Conservation (phyloP, 2,797 vertebrate genomes). For the Mormyrus proboscirostris region DNA sequence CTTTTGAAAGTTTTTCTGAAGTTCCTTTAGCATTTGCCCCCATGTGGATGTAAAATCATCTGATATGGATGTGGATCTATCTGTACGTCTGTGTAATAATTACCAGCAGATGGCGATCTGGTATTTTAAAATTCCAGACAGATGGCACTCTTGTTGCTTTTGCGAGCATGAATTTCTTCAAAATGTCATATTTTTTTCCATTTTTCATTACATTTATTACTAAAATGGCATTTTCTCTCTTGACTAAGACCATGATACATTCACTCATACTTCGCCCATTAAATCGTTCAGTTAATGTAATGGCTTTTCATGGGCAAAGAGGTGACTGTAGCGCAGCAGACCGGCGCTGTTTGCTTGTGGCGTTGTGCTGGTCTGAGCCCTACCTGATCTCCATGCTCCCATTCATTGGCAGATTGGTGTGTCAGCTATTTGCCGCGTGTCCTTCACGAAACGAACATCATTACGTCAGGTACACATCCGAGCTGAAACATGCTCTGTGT, state of each 20-base stretch:
- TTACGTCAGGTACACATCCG: background rate
- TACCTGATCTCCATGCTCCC: background rate
- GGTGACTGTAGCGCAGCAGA: background rate
- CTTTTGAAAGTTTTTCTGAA: background rate
- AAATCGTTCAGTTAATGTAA: background rate
- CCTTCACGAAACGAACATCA: background rate
- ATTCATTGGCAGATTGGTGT: background rate
- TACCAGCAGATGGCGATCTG: background rate
- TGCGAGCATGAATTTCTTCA: background rate
- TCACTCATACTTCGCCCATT: background rate
- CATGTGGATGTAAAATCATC: background rate
- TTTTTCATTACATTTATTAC: background rate
- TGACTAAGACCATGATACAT: background rate
- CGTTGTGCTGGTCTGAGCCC: background rate
- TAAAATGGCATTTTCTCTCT: background rate
- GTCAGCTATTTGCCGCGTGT: background rate
- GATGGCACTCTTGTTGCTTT: background rate
- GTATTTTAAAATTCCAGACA: background rate
- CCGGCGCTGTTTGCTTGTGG: background rate
- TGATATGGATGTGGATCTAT: background rate
- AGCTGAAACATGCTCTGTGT: background rate
- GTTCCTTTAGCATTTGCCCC: background rate
- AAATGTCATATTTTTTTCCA: background rate
- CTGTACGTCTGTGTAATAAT: background rate
- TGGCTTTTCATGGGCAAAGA: background rate